phyloP scores from a whole-genome alignment of 2,797 vertebrate genomes.

The Valencia hispanica region DNA sequence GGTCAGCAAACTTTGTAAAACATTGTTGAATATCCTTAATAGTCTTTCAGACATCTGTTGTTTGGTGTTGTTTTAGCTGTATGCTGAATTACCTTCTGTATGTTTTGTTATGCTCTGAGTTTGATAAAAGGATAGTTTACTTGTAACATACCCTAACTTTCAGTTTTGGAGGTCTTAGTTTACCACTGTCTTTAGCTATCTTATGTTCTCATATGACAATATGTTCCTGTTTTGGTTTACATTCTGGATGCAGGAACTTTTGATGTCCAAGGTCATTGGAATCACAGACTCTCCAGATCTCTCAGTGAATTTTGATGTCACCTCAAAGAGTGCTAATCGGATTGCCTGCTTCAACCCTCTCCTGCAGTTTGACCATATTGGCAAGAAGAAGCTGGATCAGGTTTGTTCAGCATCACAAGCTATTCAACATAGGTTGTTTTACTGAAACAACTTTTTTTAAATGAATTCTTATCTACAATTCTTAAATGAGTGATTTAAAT shows the following conservation, averaged over 20 bases:
- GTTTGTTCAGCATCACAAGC: conserved; percentile 74
- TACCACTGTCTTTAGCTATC: conserved; percentile 3
- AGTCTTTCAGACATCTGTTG: background rate
- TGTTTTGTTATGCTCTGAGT: conserved; percentile 32
- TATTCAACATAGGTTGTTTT: conserved; percentile 2
- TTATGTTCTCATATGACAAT: conserved; percentile 13
- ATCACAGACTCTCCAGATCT: conserved; percentile 53
- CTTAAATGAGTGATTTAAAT: background rate
- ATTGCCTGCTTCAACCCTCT: conserved; percentile 86
- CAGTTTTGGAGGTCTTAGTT: conserved; percentile 12
- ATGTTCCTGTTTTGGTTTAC: conserved; percentile 12
- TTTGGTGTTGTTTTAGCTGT: background rate
- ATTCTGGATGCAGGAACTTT: conserved; percentile 79
- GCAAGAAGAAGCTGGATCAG: conserved; percentile 85
- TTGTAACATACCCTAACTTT: conserved; percentile 21
- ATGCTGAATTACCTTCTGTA: conserved; percentile 26
- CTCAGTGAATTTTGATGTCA: conserved; percentile 70
- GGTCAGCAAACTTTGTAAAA: background rate
- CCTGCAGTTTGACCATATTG: conserved; percentile 81
- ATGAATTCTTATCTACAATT: conserved; percentile 8
- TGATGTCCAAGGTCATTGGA: conserved; percentile 83
- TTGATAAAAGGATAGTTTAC: conserved; percentile 16
- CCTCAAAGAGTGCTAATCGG: conserved; percentile 45
- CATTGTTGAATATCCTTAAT: conserved; percentile 21
- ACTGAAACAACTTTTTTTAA: background rate